Conservation (phyloP, 64 coral and sea anemone species). For the Actinia equina region DNA sequence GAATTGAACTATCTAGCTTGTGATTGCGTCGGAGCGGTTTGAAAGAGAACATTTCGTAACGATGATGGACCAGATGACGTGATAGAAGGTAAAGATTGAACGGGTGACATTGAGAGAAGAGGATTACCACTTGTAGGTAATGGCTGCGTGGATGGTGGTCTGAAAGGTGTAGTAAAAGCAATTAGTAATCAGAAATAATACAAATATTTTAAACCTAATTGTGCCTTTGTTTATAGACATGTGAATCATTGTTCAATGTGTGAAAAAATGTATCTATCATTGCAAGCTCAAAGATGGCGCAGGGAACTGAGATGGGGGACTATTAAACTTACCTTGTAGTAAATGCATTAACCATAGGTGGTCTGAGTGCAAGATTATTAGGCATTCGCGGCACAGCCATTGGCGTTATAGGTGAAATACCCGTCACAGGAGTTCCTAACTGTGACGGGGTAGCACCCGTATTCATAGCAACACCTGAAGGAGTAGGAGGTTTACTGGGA, state of each 20-base stretch:
- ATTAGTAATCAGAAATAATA: not conserved
- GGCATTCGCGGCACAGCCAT: conserved; percentile 3
- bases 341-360: not conserved
- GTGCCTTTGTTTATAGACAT: too few species aligned
- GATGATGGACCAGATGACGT: not conserved
- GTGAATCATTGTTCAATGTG: too few species aligned
- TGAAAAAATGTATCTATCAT: too few species aligned
- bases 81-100: conserved; percentile 45
- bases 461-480: conserved; percentile 23
- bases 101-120: conserved; percentile 39
- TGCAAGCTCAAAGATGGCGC: too few species aligned
- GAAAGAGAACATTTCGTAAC: conserved; percentile 22
- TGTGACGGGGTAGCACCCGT: not conserved
- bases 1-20: not conserved
- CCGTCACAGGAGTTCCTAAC: not conserved
- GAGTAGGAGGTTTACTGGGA: not conserved
- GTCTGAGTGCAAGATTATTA: not conserved
- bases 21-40: not conserved
- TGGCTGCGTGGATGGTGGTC: not conserved
- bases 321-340: not conserved
- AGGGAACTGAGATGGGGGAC: too few species aligned
- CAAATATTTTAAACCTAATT: not conserved
- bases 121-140: conserved; percentile 49
- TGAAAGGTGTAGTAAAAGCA: not conserved
- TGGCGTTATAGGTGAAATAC: conserved; percentile 11